These are phyloP conservation scores for Lasioglossum villosulum DNA, from an alignment of 2,888 invertebrate genomes.

Conservation along the genomic window DNA sequence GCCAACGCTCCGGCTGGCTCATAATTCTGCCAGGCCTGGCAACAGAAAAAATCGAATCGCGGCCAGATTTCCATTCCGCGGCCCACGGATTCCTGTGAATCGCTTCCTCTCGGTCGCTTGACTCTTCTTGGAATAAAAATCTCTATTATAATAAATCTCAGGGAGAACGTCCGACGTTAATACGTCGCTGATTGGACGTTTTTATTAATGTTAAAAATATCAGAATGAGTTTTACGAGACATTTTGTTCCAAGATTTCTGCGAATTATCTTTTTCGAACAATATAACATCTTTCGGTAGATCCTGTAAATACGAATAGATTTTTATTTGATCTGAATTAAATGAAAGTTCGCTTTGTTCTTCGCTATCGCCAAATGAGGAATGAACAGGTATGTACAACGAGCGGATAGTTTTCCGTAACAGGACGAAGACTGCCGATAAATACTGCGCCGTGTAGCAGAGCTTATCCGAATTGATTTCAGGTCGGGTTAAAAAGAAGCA, in stretches of 20 bases:
- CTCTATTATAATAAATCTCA: not conserved
- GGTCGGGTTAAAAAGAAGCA: not conserved
- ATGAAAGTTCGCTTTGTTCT: not conserved
- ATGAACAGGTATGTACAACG: not conserved
- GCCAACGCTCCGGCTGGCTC: slow-evolving; percentile 71
- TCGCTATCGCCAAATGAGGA: not conserved
- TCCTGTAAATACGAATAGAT: no score
- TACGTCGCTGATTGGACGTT: not conserved
- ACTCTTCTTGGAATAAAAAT: not conserved
- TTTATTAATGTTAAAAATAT: not conserved
- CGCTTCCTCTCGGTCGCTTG: slow-evolving; percentile 47
- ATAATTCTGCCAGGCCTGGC: slow-evolving; percentile 61
- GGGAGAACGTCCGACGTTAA: not conserved
- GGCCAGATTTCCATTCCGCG: slow-evolving; percentile 69
- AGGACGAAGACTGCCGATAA: not conserved
- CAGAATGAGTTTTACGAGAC: no score
- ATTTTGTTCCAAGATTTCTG: no score
- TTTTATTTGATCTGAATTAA: no score
- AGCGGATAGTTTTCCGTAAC: not conserved
- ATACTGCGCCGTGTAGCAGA: not conserved
- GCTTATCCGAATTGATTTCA: not conserved
- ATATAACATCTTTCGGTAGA: no score
- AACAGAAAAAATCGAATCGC: slow-evolving; percentile 44
- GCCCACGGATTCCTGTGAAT: slow-evolving; percentile 64
- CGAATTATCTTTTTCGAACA: no score